Evolutionary conservation across 2,888 invertebrate species (phyloP).

Genomic region (Pheosia gnoma): DNA sequence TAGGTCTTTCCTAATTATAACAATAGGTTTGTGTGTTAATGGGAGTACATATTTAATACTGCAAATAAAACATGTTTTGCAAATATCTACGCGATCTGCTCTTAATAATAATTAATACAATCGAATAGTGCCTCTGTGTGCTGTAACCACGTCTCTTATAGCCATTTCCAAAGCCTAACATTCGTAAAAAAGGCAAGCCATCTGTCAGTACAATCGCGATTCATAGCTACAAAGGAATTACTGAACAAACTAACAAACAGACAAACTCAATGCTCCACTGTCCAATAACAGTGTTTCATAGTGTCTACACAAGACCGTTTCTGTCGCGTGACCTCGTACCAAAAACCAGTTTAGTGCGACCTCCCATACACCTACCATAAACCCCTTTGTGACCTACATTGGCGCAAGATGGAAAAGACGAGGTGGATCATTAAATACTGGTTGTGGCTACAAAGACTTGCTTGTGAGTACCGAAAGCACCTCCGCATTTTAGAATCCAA

Average conservation of each 20-base stretch:
- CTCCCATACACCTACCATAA: constrained; percentile 40
- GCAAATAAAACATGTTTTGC: background rate
- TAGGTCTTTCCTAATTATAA: too few species aligned
- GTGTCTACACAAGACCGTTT: constrained; percentile 75
- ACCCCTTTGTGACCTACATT: constrained; percentile 39
- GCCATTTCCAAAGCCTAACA: constrained; percentile 30
- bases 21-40: too few species aligned
- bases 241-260: constrained; percentile 67
- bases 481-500: constrained; percentile 74
- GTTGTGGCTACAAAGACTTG: constrained; percentile 73
- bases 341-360: constrained; percentile 54
- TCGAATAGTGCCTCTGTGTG: constrained; percentile 28
- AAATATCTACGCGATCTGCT: background rate
- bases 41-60: background rate
- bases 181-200: constrained; percentile 51
- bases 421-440: constrained; percentile 61
- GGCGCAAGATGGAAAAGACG: constrained; percentile 47
- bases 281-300: constrained; percentile 80
- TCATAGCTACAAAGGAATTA: constrained; percentile 78
- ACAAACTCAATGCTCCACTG: constrained; percentile 71
- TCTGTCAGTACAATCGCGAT: constrained; percentile 73
- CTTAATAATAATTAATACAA: constrained; percentile 11
- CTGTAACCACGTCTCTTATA: constrained; percentile 37
- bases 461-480: constrained; percentile 76
- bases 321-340: constrained; percentile 75